Evolutionary conservation across 2,888 invertebrate species (phyloP), one percentile per base, ranked within the genome.

Genomic region (Lasioglossum marginatum): DNA sequence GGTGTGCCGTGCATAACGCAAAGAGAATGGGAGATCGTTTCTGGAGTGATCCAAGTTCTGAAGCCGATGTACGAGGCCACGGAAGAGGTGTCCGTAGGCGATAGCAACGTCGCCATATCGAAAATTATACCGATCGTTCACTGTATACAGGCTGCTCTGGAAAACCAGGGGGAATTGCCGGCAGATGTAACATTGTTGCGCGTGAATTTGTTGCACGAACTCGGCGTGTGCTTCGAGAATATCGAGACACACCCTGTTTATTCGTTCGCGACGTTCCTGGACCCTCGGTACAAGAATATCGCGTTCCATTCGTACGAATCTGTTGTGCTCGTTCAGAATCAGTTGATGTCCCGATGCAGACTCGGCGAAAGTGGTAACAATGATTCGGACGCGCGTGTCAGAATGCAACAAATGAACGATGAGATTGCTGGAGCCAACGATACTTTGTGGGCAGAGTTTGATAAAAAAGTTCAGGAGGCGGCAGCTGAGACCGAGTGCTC

Each of bases 41-140:
- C 23, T 0, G 63, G 45, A 0, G 19, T 27, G 12, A 19, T 37
- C 3, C 63, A 6, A 0, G 14, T 74, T 19, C 27, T 79, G 27
- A 12, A 27, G 4, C 79, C 79, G 4, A 48, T 79, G 5, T 12
- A 27, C 76, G 34, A 37, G n/a, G 79, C 79, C 2, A 27, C 75
- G 1, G 45, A 34, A 14, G 79, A 79, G 31, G 8, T 79, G 10
- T 27, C 27, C 0, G n/a, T 16, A 16, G 5, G 27, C 3, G 79
- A 79, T 1, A 1, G 12, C 8, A 23, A 27, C 27, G 37, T 66
- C n/a, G 75, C 63, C 2, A 48, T 75, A 10, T 79, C 79, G 23
- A 74, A 79, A 27, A 27, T 79, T 10, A 79, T 79, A 63, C 79
- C 79, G 1, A 48, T 79, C 12, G 63, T 75, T 10, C 63, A 66